Conservation (phyloP, 2,888 invertebrate genomes). For the Agrochola lota region DNA sequence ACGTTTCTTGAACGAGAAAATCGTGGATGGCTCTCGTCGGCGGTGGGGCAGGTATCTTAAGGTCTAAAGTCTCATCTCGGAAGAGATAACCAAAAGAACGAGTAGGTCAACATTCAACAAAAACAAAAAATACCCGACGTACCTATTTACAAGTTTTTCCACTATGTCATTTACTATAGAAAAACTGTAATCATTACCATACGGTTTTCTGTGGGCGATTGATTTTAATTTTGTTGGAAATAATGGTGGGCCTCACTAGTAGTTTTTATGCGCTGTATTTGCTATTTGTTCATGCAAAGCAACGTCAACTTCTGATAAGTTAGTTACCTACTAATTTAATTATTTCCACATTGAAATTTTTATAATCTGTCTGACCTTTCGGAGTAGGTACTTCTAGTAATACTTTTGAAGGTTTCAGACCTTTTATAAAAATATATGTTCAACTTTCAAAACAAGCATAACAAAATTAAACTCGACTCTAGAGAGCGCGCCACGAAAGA, state of each 20-base stretch:
- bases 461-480: not conserved
- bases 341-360: not conserved
- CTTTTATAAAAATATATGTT: not conserved
- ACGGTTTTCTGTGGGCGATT: not conserved
- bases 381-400: not conserved
- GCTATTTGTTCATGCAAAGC: not conserved
- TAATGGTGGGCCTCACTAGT: not conserved
- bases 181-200: not conserved
- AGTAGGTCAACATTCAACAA: slow-evolving; percentile 24
- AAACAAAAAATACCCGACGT: slow-evolving; percentile 25
- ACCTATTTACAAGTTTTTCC: not conserved
- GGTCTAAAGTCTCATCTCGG: slow-evolving; percentile 23
- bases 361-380: not conserved
- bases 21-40: not conserved
- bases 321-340: not conserved
- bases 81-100: slow-evolving; percentile 23
- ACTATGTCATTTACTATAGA: not conserved
- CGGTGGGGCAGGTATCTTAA: not conserved
- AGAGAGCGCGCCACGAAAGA: too few species aligned
- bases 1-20: not conserved
- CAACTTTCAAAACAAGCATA: not conserved
- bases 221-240: not conserved
- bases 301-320: too few species aligned
- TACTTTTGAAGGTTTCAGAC: not conserved
- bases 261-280: not conserved